Percentiles rank a stretch among this genome's conserved stretches.
Conservation (phyloP, 1,140 invertebrate species). For the Sipha flava region DNA sequence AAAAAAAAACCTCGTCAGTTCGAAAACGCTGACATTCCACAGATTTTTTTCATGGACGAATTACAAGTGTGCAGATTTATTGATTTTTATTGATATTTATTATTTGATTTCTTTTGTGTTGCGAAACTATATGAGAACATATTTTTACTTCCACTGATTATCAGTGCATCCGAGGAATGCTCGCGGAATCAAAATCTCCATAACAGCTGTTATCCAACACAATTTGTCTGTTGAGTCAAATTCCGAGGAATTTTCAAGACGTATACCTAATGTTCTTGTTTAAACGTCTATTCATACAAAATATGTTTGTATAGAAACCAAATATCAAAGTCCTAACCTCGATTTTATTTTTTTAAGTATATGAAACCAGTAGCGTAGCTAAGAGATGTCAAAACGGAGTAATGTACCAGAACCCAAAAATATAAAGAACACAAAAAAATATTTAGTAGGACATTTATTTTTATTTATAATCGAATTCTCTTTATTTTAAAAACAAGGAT, state of each 20-base stretch:
- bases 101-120: neutral
- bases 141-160: neutral
- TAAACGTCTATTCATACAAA: no score
- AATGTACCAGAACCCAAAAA: no score
- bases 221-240: neutral
- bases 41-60: neutral
- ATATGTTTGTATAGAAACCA: no score
- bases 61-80: neutral
- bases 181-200: neutral
- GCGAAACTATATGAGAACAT: neutral
- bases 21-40: conserved; percentile 2
- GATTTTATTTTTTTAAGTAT: no score
- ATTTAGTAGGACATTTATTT: no score
- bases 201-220: neutral
- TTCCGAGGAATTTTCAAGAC: neutral
- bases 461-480: no score
- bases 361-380: no score
- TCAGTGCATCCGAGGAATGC: neutral
- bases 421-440: no score
- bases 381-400: no score
- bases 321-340: no score
- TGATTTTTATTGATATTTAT: neutral
- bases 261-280: no score
- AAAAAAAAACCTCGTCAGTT: conserved; percentile 4
- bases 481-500: no score